Evolutionary conservation across 2,113 vertebrate genomes (phyloP).

Genomic region (Myiagra hebetior): DNA sequence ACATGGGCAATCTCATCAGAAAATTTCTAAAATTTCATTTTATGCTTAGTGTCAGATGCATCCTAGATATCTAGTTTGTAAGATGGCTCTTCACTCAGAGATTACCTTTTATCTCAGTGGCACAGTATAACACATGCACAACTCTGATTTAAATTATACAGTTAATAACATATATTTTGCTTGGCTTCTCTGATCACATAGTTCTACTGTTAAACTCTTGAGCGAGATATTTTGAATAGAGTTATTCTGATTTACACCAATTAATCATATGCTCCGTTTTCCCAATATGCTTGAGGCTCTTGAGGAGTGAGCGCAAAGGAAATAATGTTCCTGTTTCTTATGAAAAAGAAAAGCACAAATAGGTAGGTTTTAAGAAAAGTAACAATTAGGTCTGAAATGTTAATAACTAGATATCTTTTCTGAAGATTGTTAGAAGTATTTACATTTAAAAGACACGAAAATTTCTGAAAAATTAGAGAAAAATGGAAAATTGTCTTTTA

Average conservation of each 20-base stretch:
- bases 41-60: not conserved
- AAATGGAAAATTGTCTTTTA: conserved; percentile 71
- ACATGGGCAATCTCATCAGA: not conserved
- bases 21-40: not conserved
- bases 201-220: not conserved
- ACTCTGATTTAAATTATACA: not conserved
- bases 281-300: conserved; percentile 23
- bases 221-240: not conserved
- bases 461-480: conserved; percentile 44
- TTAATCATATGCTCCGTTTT: not conserved
- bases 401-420: conserved; percentile 67
- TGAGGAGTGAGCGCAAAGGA: not conserved
- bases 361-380: conserved; percentile 53
- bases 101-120: not conserved
- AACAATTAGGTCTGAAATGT: conserved; percentile 68
- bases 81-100: not conserved
- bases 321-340: conserved; percentile 36
- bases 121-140: not conserved
- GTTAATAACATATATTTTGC: not conserved
- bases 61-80: not conserved
- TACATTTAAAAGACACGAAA: conserved; percentile 69
- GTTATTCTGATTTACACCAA: not conserved
- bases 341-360: not conserved
- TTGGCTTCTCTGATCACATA: conserved; percentile 1
- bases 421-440: conserved; percentile 56